Evolutionary conservation across 2,888 invertebrate species (phyloP).

Genomic region (Glaucopsyche alexis): DNA sequence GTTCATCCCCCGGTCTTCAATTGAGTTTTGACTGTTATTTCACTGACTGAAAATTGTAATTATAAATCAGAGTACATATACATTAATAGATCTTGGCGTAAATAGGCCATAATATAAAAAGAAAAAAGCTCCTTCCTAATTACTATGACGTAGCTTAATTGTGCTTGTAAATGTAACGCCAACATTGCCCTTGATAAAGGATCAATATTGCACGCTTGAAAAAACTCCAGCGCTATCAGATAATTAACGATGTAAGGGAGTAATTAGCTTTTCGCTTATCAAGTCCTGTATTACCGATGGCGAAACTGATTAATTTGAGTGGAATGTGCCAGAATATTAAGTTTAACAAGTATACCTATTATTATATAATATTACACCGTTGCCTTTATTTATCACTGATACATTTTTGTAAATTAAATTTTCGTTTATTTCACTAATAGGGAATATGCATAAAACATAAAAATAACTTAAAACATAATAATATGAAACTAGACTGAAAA

Average conservation of each 20-base stretch:
- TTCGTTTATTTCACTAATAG: too few relatives aligned
- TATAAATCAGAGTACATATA: too few relatives aligned
- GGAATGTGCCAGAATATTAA: background rate
- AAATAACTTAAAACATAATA: too few relatives aligned
- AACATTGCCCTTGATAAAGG: background rate
- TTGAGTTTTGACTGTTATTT: too few relatives aligned
- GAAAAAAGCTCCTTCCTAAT: too few relatives aligned
- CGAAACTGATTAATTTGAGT: background rate
- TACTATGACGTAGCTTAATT: background rate
- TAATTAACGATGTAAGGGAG: background rate
- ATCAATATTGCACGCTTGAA: slow-evolving; percentile 3
- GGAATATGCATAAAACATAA: too few relatives aligned
- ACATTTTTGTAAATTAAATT: too few relatives aligned
- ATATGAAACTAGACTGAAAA: too few relatives aligned
- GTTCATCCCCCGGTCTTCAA: too few relatives aligned
- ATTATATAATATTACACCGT: background rate
- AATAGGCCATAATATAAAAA: too few relatives aligned
- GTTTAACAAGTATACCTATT: background rate
- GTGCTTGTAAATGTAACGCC: background rate
- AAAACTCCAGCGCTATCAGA: slow-evolving; percentile 10
- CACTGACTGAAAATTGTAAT: too few relatives aligned
- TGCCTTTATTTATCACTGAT: background rate
- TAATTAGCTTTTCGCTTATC: slow-evolving; percentile 23
- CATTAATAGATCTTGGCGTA: too few relatives aligned
- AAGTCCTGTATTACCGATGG: background rate